Evolutionary conservation across 2,113 vertebrate species (phyloP).

Genomic region (Psilopogon haemacephalus): DNA sequence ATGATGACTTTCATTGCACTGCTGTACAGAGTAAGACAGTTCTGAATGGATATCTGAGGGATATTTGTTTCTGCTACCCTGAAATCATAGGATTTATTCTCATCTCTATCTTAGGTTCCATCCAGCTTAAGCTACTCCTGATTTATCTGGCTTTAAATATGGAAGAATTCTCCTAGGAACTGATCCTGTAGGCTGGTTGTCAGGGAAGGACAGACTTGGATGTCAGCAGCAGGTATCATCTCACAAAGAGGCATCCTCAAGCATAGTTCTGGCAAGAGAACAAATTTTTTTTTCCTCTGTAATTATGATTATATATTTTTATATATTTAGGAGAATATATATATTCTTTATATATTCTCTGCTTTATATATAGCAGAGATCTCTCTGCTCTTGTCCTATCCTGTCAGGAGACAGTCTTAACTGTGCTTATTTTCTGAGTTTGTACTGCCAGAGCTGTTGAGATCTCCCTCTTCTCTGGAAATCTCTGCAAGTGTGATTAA

Average conservation of each 20-base stretch:
- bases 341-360: no score
- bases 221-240: neutral
- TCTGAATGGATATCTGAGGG: neutral
- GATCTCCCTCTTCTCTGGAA: neutral
- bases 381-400: neutral
- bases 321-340: neutral
- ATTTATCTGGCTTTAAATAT: neutral
- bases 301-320: neutral
- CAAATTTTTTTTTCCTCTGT: neutral
- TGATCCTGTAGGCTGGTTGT: neutral
- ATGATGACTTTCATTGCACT: neutral
- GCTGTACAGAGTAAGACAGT: neutral
- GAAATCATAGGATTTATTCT: neutral
- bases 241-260: neutral
- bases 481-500: neutral
- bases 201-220: neutral
- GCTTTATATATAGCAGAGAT: neutral
- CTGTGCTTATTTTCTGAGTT: neutral
- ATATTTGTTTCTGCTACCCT: neutral
- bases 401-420: neutral
- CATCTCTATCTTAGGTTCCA: neutral
- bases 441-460: neutral
- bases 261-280: neutral
- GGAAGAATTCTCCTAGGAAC: neutral
- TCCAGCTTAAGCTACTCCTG: neutral